A percentile compares a stretch with the other conserved stretches of the same genome.
Conservation (phyloP, 2,888 invertebrate species). For the Sphaerophoria rueppellii region DNA sequence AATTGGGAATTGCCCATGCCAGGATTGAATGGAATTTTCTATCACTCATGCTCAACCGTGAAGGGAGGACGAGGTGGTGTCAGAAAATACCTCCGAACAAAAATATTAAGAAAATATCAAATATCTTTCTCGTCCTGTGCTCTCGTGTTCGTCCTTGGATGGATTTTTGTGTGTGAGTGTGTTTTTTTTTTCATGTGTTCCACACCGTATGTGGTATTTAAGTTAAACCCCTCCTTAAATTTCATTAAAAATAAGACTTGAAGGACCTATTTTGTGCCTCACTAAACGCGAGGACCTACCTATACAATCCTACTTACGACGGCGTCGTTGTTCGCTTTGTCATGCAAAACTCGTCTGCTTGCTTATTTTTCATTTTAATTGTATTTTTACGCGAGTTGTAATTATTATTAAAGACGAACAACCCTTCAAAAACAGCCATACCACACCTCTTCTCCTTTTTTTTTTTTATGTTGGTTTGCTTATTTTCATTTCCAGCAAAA, state of each 20-base stretch:
- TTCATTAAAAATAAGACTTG: conserved; percentile 32
- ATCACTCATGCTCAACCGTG: background rate
- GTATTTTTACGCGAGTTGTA: conserved; percentile 63
- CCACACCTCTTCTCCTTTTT: conserved; percentile 38
- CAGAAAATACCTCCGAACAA: conserved; percentile 28
- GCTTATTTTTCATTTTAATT: conserved; percentile 69
- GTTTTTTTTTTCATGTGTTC: conserved; percentile 1
- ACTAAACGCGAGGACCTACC: no score
- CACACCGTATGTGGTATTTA: conserved; percentile 59
- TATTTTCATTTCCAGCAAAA: background rate
- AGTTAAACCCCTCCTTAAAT: conserved; percentile 57
- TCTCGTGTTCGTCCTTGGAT: no score
- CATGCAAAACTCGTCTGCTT: conserved; percentile 27
- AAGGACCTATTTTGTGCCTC: background rate
- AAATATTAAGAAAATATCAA: conserved; percentile 44
- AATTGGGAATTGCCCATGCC: conserved; percentile 76
- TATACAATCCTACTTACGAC: no score
- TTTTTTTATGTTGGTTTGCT: background rate
- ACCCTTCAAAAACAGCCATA: conserved; percentile 48
- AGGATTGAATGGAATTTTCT: conserved; percentile 50
- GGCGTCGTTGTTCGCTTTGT: background rate
- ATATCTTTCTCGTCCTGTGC: conserved; percentile 40
- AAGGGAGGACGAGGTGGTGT: conserved; percentile 22
- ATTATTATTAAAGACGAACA: conserved; percentile 66
- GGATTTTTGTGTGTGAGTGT: conserved; percentile 14